Base-by-base conservation (phyloP, 2,113 vertebrate genomes). In the Excalfactoria chinensis region DNA sequence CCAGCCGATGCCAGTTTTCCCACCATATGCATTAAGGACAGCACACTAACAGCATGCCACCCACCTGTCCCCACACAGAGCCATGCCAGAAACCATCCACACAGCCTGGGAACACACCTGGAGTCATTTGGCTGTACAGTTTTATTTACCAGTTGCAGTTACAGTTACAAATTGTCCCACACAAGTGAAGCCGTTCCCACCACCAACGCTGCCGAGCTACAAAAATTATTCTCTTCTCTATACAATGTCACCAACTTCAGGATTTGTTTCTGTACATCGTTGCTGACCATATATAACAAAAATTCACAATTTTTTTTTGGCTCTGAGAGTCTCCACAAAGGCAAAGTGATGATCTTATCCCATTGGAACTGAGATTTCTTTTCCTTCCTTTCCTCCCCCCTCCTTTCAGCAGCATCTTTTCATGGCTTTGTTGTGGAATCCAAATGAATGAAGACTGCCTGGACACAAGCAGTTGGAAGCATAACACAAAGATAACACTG, bases 131-230 rank as follows among this genome's bases (percentile, higher is more conserved):
- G 84, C 88, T 93, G 88, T 88, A 93, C 88, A 96, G 9, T 66
- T 95, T 95, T 96, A 96, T 96, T 96, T 66, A 81, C 67, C 67
- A 64, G 74, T 85, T 79, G 67, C 80, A 93, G 51, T 87, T 75
- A 66, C 80, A 93, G 51, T 88, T 84, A 86, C 92, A 95, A 96
- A 79, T 15, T 34, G 49, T 56, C 41, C 82, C 85, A 3, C 25
- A 88, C 75, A 64, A 89, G 90, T 67, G 63, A 70, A 80, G 89
- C 71, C 22, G 25, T 89, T 93, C 83, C 28, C 84, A 68, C 90
- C 84, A 62, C 7, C 26, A 93, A 88, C 44, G 51, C 49, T 51
- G 71, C 26, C 66, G 59, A 86, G 66, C 80, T 94, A 94, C 77
- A 95, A 94, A 92, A 96, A 49, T 82, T 46, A 69, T 34, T 80